Evolutionary conservation across 2,113 vertebrate genomes (phyloP), one percentile per base, ranked within the genome.

Genomic region (Lates calcarifer): DNA sequence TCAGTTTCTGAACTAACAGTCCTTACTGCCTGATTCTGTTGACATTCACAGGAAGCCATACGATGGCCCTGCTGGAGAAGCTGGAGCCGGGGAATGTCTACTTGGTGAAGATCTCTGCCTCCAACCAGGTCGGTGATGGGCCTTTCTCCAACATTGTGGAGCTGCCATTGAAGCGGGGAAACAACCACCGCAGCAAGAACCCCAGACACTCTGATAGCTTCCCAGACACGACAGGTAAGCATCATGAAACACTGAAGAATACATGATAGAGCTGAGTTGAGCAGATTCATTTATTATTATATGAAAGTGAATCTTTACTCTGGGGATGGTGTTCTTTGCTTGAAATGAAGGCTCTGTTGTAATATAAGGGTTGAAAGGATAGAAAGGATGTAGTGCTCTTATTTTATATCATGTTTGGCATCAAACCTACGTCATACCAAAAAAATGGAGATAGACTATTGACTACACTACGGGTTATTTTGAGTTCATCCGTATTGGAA

Each of bases 21-120:
- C 26, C 41, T 26, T 57, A 26, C 26, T 29, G 26, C 57, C 20
- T 77, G 24, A 70, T 64, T 71, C 3, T 55, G 17, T n/a, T 76
- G 60, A 37, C 33, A 20, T 65, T 73, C 65, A 10, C 58, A 99
- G 98, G 97, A 49, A 95, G 94, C 13, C 96, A 97, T 68, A 99
- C 97, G 1, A 99, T 99, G 98, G 97, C 97, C 61, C 89, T 99
- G 86, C 93, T 99, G 79, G 98, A 99, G 92, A 97, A 98, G 84
- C 94, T 99, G 22, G 92, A 96, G 85, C 94, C 95, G 2, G 98
- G 97, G 73, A 97, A 96, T 0, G 84, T 97, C 75, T 99, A 99
- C 91, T 90, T 99, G 85, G 94, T 99, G 81, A 97, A 99, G 95
- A 96, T 99, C 71, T 96, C 96, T 5, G 97, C 98, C 3, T 97